Conservation (phyloP, 2,888 invertebrate genomes). For the Dicranocentrus wangi region DNA sequence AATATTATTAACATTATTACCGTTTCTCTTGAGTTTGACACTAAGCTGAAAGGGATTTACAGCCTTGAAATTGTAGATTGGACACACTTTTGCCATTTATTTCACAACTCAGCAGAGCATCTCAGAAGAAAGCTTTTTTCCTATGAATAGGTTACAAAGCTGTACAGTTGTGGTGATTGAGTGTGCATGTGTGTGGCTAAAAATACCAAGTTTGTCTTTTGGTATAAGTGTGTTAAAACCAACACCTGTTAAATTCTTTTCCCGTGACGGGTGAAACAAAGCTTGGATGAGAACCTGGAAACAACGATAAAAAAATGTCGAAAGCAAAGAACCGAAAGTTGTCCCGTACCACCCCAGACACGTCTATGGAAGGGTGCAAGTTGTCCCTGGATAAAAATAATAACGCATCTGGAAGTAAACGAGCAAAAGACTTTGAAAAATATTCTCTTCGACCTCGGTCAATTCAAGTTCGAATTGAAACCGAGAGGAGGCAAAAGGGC, state of each 20-base stretch:
- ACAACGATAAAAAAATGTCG: constrained; percentile 29
- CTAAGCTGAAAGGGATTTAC: constrained; percentile 55
- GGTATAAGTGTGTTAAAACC: constrained; percentile 22
- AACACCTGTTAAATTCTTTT: constrained; percentile 36
- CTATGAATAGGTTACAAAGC: constrained; percentile 32
- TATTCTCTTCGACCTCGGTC: constrained; percentile 83
- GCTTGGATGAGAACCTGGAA: background rate
- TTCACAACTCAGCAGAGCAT: constrained; percentile 43
- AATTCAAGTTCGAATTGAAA: constrained; percentile 78
- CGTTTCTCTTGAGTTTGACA: constrained; percentile 50
- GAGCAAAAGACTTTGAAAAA: constrained; percentile 76
- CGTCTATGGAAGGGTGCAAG: background rate
- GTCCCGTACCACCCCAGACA: constrained; percentile 41
- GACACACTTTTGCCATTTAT: constrained; percentile 61
- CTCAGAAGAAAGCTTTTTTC: constrained; percentile 26
- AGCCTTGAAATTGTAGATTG: constrained; percentile 57
- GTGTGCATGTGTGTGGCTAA: constrained; percentile 45
- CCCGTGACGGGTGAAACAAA: constrained; percentile 13
- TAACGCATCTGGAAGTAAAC: constrained; percentile 51
- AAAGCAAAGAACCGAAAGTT: constrained; percentile 42
- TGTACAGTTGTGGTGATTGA: constrained; percentile 5
- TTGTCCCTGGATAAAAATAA: constrained; percentile 56
- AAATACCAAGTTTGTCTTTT: constrained; percentile 4
- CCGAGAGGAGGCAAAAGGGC: constrained; percentile 75
- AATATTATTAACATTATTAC: constrained; percentile 57